Evolutionary conservation across 92 coral and sea anemone genomes (phyloP), one percentile per base, ranked within the genome.

Genomic region (Epizoanthus stellaris): DNA sequence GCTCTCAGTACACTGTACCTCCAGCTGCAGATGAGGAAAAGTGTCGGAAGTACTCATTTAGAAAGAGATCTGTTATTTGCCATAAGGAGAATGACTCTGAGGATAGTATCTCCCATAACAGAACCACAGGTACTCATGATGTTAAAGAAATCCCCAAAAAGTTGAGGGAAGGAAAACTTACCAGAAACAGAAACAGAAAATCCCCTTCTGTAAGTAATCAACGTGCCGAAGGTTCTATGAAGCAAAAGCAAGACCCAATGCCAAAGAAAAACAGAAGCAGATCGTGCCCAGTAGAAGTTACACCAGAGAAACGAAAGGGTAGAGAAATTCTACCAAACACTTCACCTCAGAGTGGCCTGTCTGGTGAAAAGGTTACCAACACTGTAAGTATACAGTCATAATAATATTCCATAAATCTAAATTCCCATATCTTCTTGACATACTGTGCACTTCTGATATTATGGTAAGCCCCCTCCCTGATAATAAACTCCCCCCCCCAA

Each of bases 221-320:
- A 13, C 17, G 15, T 45, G 71, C 19, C 59, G 71, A 62, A 62
- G 36, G 56, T 52, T 52, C 56, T 0, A 10, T 9, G 19, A 77
- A 12, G 67, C 20, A 63, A 36, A 64, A 63, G 59, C 39, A 38
- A 5, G 30, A 20, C 17, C 57, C 2, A 8, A 9, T 40, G 36
- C 20, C 61, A 63, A 79, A 23, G 82, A 59, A 76, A 43, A 63
- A 2, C 23, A 79, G 72, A 20, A 64, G 43, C 30, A 79, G 23
- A 11, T 63, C 71, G n/a, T 79, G 83, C 42, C 83, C 71, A 19
- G 82, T 20, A 11, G 59, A 60, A n/a, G 39, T 61, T 38, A 77
- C 25, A 7, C 57, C 82, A 10, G n/a, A 19, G 36, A 58, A 58
- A 36, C 34, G 39, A 61, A 77, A 77, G 4, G 13, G 47, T 42